Conservation (phyloP, 2,113 vertebrate species). For the Marmota flaviventris region DNA sequence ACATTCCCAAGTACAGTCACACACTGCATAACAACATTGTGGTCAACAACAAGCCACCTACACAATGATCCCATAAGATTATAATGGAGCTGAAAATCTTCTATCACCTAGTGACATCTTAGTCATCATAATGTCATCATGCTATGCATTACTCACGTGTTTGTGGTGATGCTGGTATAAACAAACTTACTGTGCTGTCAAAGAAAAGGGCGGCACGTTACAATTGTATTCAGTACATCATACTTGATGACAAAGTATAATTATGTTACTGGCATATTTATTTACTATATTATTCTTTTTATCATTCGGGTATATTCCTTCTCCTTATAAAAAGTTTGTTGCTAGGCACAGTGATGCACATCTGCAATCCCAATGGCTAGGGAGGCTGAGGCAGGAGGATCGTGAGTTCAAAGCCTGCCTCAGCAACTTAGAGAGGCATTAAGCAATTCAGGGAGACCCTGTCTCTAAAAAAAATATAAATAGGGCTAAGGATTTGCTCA, state of each 20-base stretch:
- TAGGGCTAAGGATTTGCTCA: too few species aligned
- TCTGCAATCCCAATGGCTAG: too few species aligned
- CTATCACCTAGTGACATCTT: not conserved
- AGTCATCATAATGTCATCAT: not conserved
- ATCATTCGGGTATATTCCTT: not conserved
- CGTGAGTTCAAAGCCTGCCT: too few species aligned
- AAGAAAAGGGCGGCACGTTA: not conserved
- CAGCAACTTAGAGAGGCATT: too few species aligned
- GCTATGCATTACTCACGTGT: not conserved
- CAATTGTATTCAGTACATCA: not conserved
- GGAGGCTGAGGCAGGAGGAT: too few species aligned
- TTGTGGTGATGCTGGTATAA: not conserved
- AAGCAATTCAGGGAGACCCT: too few species aligned
- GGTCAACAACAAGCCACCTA: not conserved
- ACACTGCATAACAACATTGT: not conserved
- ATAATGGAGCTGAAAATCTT: not conserved
- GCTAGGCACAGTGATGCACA: too few species aligned
- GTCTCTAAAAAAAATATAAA: too few species aligned
- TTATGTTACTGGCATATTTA: not conserved
- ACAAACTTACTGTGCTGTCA: not conserved
- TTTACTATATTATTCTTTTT: not conserved
- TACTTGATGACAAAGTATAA: not conserved
- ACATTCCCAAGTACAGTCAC: not conserved
- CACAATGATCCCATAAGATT: not conserved
- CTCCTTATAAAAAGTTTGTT: not conserved